Base-by-base conservation (phyloP, 2,888 invertebrate species). In the Tenthredo mesomela region DNA sequence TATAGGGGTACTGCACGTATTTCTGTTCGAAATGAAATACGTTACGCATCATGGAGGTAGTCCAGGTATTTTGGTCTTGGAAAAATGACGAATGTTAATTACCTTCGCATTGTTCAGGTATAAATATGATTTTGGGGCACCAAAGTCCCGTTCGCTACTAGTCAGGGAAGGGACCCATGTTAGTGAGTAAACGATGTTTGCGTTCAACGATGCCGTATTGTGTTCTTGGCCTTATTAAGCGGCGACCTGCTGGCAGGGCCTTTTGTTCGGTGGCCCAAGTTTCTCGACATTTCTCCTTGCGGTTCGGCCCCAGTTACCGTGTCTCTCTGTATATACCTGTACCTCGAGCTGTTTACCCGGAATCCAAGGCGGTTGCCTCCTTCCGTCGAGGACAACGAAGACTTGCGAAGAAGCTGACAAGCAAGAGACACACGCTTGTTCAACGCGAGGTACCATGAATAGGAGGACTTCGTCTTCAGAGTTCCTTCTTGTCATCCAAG, bases 241-340 rank as follows among this genome's bases (percentile, higher is more conserved):
- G 67, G 65, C 70, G 67, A 82, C 67, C 82, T 82, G 82, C 82
- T 82, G 82, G 82, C 70, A 82, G 70, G 40, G 67, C 54, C 82
- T 82, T 82, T 82, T 82, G 82, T 82, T 82, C 67, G 67, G 47
- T 65, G 82, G 70, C 67, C 82, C 43, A 82, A 70, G 82, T 82
- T 82, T 82, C 82, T 65, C 50, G 82, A 61, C 82, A 82, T 82
- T 82, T 70, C 43, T 65, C 50, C 67, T 70, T 15, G 47, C 47
- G 67, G 65, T 80, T 82, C 67, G 82, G 82, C 82, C 65, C 43
- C 67, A 82, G 65, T 82, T 82, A 67, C 43, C 80, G n/a, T 47
- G 29, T n/a, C 25, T 82, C 67, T 33, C 25, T 82, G 47, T 47
- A 15, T 82, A 67, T 67, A 43, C 80, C 70, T 37, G 65, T 67